These are phyloP conservation scores for Thaumetopoea pityocampa DNA, from an alignment of 1,140 invertebrate species.

Conservation along the genomic window DNA sequence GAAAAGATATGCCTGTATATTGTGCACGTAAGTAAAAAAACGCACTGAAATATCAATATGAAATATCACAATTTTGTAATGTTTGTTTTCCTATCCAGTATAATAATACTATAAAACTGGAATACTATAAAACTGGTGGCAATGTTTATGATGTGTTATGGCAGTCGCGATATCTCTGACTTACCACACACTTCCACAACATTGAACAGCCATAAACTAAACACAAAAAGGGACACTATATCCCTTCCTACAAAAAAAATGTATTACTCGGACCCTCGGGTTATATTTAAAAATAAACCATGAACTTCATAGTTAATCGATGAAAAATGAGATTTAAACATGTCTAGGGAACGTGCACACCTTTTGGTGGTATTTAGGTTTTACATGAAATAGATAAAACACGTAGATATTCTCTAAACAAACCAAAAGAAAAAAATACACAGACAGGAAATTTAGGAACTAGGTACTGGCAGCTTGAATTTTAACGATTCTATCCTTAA, in stretches of 20 bases:
- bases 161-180: slow-evolving; percentile 19
- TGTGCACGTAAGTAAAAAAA: too few relatives aligned
- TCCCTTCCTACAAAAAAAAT: slow-evolving; percentile 21
- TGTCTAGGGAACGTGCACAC: background rate
- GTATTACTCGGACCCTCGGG: slow-evolving; percentile 17
- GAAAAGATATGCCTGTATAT: too few relatives aligned
- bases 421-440: too few relatives aligned
- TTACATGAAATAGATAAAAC: too few relatives aligned
- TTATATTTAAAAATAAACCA: slow-evolving; percentile 17
- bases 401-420: too few relatives aligned
- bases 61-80: too few relatives aligned
- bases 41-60: too few relatives aligned
- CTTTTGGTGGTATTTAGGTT: too few relatives aligned
- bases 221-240: slow-evolving; percentile 27
- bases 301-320: slow-evolving; percentile 1
- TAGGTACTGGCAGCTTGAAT: too few relatives aligned
- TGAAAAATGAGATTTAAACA: slow-evolving; percentile 12
- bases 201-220: slow-evolving; percentile 29
- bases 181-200: slow-evolving; percentile 29
- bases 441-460: too few relatives aligned
- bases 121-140: slow-evolving; percentile 6
- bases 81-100: background rate
- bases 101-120: background rate
- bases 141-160: slow-evolving; percentile 26
- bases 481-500: too few relatives aligned